These are phyloP conservation scores for Herpetotheres cachinnans DNA, from an alignment of 2,113 vertebrate species.

Conservation along the genomic window DNA sequence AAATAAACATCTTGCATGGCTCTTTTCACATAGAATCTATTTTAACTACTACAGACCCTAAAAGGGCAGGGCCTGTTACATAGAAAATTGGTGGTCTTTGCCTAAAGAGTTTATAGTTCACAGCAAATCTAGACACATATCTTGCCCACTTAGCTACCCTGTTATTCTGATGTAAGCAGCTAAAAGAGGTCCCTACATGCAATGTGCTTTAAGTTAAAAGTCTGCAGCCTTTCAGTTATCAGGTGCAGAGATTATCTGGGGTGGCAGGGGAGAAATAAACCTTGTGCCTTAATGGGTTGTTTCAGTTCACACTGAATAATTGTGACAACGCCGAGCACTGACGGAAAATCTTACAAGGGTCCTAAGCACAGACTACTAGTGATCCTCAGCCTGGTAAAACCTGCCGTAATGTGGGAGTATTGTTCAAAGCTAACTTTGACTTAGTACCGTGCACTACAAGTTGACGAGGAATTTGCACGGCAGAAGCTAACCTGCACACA, in stretches of 20 bases:
- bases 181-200: background rate
- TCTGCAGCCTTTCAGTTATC: background rate
- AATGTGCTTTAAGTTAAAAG: background rate
- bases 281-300: background rate
- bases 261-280: background rate
- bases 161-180: background rate
- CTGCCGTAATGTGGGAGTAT: background rate
- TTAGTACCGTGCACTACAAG: background rate
- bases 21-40: background rate
- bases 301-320: background rate
- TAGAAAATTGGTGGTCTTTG: background rate
- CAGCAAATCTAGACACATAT: background rate
- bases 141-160: background rate
- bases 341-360: background rate
- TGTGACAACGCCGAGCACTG: background rate
- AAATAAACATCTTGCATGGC: background rate
- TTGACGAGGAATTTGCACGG: background rate
- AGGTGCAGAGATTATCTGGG: background rate
- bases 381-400: background rate
- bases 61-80: background rate
- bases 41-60: background rate
- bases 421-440: background rate
- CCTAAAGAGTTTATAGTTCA: background rate
- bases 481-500: background rate
- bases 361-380: background rate